These are phyloP conservation scores for Acanthosoma haemorrhoidale DNA, from an alignment of 2,888 invertebrate species.

Conservation along the genomic window DNA sequence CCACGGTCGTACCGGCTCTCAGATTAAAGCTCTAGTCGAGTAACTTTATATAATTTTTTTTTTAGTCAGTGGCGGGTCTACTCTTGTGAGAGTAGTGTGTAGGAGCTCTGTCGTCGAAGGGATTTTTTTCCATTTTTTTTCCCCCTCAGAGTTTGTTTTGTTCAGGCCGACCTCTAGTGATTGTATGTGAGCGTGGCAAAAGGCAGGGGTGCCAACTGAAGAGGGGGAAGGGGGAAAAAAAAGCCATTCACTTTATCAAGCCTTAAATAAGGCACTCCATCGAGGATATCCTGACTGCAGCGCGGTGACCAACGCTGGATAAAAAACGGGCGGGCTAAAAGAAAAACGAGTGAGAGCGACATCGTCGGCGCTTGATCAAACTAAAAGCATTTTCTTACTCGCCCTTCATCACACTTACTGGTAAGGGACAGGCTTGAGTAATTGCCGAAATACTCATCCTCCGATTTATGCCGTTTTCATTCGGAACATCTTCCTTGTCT, in stretches of 20 bases:
- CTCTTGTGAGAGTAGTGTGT: not conserved
- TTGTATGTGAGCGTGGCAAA: not conserved
- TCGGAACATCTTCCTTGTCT: not conserved
- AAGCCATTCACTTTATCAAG: constrained; percentile 5
- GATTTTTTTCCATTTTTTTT: not conserved
- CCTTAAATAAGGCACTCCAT: constrained; percentile 5
- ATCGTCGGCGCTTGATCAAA: constrained; percentile 32
- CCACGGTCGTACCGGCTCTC: not conserved
- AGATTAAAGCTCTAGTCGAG: not conserved
- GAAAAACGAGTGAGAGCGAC: not conserved
- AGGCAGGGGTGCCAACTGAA: not conserved
- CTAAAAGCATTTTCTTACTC: constrained; percentile 37
- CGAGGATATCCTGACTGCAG: not conserved
- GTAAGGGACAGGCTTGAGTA: constrained; percentile 8
- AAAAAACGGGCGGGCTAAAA: no score
- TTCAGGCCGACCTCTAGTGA: not conserved
- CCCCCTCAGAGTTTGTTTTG: not conserved
- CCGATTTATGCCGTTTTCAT: not conserved
- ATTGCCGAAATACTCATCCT: constrained; percentile 25
- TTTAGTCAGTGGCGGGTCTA: not conserved
- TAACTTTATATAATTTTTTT: not conserved
- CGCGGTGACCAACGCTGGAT: not conserved
- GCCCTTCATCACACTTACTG: constrained; percentile 29
- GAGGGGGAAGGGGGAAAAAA: not conserved
- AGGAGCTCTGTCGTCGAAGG: not conserved